Conservation (phyloP, 2,797 vertebrate genomes). For the Sebastes minor region DNA sequence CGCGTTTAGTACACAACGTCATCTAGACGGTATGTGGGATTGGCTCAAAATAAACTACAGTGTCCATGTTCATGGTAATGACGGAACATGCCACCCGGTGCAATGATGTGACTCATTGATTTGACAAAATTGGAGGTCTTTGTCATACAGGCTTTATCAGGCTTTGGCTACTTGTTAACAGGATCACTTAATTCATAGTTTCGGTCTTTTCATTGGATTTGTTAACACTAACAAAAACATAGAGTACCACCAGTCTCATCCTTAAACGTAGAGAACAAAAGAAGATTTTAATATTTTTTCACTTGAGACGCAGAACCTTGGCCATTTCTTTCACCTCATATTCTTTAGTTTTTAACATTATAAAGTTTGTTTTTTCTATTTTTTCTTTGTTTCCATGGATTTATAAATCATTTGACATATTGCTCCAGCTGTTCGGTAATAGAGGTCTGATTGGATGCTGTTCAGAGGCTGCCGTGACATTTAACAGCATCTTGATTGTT, state of each 20-base stretch:
- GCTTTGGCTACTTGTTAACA: not conserved
- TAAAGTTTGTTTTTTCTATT: not conserved
- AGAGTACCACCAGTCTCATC: not conserved
- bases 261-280: not conserved
- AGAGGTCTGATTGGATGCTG: not conserved
- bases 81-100: not conserved
- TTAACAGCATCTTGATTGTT: slow-evolving; percentile 24
- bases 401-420: slow-evolving; percentile 3
- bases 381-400: not conserved
- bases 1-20: not conserved
- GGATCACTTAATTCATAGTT: not conserved
- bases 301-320: not conserved
- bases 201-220: not conserved
- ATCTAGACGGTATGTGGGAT: not conserved
- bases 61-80: not conserved
- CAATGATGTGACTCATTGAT: not conserved
- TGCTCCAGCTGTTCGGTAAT: not conserved
- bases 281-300: not conserved
- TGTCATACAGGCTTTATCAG: not conserved
- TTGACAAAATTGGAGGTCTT: not conserved
- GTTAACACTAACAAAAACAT: not conserved
- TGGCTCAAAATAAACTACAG: not conserved
- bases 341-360: not conserved
- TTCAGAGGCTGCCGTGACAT: slow-evolving; percentile 32
- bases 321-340: not conserved